These are phyloP conservation scores for Hemicordylus capensis DNA, from an alignment of 2,113 vertebrate genomes.

Conservation along the genomic window DNA sequence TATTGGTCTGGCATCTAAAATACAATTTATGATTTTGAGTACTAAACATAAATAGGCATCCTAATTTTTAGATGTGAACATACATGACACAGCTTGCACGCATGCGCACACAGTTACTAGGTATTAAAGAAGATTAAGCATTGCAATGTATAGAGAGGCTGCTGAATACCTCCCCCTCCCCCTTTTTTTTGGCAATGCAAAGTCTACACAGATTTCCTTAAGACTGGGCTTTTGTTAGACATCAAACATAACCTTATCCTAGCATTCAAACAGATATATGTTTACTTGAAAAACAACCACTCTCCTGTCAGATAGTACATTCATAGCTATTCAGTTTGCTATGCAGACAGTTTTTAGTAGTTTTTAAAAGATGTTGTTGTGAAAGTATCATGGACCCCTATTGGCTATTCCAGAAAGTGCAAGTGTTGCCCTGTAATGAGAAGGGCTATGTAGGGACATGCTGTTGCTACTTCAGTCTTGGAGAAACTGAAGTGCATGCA, in stretches of 20 bases:
- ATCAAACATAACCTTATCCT: not conserved
- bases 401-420: not conserved
- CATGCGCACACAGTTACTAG: not conserved
- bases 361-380: not conserved
- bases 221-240: not conserved
- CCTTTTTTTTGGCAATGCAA: not conserved
- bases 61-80: not conserved
- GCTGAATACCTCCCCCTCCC: not conserved
- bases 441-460: too few relatives aligned
- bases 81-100: not conserved
- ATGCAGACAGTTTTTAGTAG: too few relatives aligned
- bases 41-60: not conserved
- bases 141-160: not conserved
- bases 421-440: not conserved
- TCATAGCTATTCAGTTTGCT: not conserved
- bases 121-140: not conserved
- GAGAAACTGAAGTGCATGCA: not conserved
- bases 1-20: conserved; percentile 47
- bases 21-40: conserved; percentile 55
- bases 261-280: not conserved
- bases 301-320: not conserved
- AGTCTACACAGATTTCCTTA: not conserved
- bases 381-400: not conserved
- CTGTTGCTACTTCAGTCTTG: not conserved
- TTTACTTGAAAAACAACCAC: not conserved